Conservation (phyloP, 2,113 vertebrate genomes). For the Notothenia rossii region DNA sequence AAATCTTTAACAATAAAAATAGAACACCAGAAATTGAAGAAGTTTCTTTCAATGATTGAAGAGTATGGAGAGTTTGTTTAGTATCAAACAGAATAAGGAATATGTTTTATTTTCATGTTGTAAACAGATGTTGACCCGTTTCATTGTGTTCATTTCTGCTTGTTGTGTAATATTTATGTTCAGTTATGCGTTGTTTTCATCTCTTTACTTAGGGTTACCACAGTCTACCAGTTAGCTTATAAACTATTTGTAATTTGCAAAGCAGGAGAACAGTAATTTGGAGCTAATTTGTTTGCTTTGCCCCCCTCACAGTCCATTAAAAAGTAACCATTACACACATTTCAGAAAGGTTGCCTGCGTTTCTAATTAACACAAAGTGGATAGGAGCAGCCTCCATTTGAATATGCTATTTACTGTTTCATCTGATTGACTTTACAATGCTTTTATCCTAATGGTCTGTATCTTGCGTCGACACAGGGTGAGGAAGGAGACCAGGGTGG, state of each 20-base stretch:
- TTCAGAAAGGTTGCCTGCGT: constrained; percentile 29
- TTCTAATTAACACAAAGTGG: constrained; percentile 46
- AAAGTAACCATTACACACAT: constrained; percentile 39
- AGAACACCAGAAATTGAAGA: not conserved
- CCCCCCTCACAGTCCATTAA: constrained; percentile 39
- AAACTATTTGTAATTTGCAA: constrained; percentile 63
- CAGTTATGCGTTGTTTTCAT: constrained; percentile 15
- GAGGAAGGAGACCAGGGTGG: constrained; percentile 95
- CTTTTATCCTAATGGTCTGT: constrained; percentile 9
- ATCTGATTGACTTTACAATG: constrained; percentile 11
- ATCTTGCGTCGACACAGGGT: constrained; percentile 83
- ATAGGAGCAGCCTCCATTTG: constrained; percentile 6
- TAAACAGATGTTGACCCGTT: constrained; percentile 14
- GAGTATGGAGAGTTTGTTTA: not conserved
- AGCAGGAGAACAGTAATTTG: constrained; percentile 35
- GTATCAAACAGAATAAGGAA: not conserved
- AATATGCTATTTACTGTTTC: not conserved
- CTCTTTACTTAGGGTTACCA: constrained; percentile 20
- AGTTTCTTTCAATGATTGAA: constrained; percentile 14
- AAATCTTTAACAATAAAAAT: not conserved
- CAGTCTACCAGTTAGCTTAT: constrained; percentile 23
- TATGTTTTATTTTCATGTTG: not conserved
- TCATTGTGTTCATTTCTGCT: not conserved
- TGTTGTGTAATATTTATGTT: constrained; percentile 24
- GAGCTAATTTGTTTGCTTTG: constrained; percentile 50